Percentiles rank a stretch among this genome's conserved stretches.
These are phyloP conservation scores for Balaenoptera acutorostrata DNA, from an alignment of 2,113 vertebrate species.

Conservation along the genomic window DNA sequence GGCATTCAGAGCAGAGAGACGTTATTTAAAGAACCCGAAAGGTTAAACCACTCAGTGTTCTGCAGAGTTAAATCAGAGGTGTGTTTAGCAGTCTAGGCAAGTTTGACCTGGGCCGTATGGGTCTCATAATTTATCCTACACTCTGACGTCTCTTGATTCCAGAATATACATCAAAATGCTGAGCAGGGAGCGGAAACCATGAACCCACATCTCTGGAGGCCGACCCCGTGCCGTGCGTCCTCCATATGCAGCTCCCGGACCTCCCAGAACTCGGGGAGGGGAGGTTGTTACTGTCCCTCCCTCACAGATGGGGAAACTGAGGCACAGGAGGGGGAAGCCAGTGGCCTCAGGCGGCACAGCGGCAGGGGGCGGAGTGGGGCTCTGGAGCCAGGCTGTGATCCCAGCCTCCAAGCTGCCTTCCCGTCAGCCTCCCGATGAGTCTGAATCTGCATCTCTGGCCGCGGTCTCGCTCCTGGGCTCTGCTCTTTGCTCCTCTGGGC, in stretches of 20 bases:
- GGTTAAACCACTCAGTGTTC: background rate
- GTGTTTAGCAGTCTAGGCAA: background rate
- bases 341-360: fast-evolving
- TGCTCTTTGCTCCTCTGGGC: background rate
- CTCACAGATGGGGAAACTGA: background rate
- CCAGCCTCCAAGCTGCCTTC: background rate
- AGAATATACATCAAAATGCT: too few relatives aligned
- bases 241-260: fast-evolving
- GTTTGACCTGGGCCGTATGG: fast-evolving
- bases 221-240: fast-evolving
- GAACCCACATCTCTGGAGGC: fast-evolving
- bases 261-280: background rate
- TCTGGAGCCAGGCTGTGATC: background rate
- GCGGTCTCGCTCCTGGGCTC: background rate
- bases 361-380: fast-evolving
- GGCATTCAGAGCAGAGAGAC: background rate
- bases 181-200: background rate
- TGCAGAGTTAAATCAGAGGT: background rate
- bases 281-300: background rate
- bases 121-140: background rate
- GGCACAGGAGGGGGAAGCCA: background rate
- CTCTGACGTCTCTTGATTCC: background rate
- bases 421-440: fast-evolving
- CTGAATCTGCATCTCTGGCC: background rate
- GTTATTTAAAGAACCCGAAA: background rate